Base-by-base conservation (phyloP, 2,888 invertebrate genomes). In the Marasmarcha lunaedactyla region DNA sequence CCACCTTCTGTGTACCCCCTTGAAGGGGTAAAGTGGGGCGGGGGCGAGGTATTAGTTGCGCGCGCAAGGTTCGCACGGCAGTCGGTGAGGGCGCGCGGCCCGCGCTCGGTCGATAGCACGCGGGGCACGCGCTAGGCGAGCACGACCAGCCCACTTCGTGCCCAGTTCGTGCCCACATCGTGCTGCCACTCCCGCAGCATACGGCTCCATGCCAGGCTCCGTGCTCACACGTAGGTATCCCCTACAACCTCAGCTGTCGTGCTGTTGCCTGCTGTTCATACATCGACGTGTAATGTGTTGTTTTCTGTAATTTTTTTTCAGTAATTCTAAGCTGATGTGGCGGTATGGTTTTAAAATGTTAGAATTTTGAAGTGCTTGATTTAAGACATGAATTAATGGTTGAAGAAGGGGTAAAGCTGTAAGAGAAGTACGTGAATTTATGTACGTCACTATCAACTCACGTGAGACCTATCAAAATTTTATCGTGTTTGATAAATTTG, bases 61-160 rank as follows among this genome's bases (percentile, higher is more conserved):
- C 78, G 79, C 79, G 78, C 78, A 78, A 39, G 46, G 63, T 38
- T 61, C 64, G 46, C 65, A 64, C 71, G 70, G 69, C 78, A 72
- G 73, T 71, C 73, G 71, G 69, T 63, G 61, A 68, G 68, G 71
- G 69, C 71, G 70, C 64, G 69, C 70, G 70, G 63, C 69, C 78
- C 71, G 72, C 77, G 58, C 66, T 66, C 71, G 79, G 79, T 79
- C 79, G 79, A 79, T 79, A 78, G 70, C 64, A 61, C 50, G 43
- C 50, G 47, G 55, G 46, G 66, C 69, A 61, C 71, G 68, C 65
- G 70, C 72, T 74, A 71, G 71, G 56, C 63, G 65, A 66, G 62
- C 65, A 63, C 57, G 54, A 58, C 64, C 65, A 60, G 71, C 67
- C 65, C 76, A 59, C 57, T 50, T 55, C 63, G 66, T 57, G 66